Evolutionary conservation across 2,888 invertebrate species (phyloP), one percentile per base, ranked within the genome.

Genomic region (Altica lythri): DNA sequence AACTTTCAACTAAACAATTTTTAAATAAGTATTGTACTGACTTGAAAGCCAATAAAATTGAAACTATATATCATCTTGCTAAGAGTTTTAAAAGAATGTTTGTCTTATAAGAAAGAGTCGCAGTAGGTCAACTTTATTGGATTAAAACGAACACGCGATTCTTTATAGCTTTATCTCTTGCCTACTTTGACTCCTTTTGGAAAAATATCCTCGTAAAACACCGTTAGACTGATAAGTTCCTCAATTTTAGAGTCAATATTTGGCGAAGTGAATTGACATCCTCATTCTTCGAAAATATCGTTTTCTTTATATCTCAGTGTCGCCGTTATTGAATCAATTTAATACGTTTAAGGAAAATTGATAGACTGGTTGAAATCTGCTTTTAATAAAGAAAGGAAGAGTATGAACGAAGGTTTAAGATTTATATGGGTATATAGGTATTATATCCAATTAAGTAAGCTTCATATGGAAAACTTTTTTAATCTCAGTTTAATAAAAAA

Each of bases 161-260:
- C 46, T 46, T 46, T 37, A 46, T 46, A 19, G 37, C 46, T 46
- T 35, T 46, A 46, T 46, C 46, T 14, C 25, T 34, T 34, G 34
- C 45, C 45, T 45, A 19, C 16, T 30, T 16, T 30, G 27, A 38
- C 29, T 22, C 29, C 29, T 38, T 48, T 48, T 32, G 49, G 48
- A 52, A 29, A 45, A 45, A 43, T 44, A 30, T 37, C 25, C 32
- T 49, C 54, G 16, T 49, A 44, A 54, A 49, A 54, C 44, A 45
- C 44, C 12, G 43, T 37, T 49, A 49, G 25, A 30, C 38, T 19
- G 45, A 37, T 34, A 48, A 48, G 48, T 22, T 35, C 49, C 45
- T 43, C 30, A 44, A 49, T 45, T 55, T 53, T 50, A 37, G 38
- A 53, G 49, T 47, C 55, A 59, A 59, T 59, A 53, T 59, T 59